Evolutionary conservation across 1,140 invertebrate species (phyloP).

Genomic region (Cyclina sinensis): DNA sequence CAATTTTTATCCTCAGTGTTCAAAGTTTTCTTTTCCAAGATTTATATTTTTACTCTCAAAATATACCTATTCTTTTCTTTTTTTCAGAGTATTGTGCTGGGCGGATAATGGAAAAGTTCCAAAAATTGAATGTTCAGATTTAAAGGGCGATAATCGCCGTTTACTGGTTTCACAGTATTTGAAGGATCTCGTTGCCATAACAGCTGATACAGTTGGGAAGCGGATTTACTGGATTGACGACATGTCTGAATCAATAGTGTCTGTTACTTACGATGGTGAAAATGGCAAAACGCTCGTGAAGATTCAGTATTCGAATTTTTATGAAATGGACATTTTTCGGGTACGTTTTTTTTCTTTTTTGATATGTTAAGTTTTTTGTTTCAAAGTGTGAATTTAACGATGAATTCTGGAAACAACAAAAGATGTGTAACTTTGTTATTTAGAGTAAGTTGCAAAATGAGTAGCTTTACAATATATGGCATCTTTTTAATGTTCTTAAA

Average conservation of each 20-base stretch:
- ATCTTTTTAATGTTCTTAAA: too few relatives aligned
- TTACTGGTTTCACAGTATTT: background rate
- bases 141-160: background rate
- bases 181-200: background rate
- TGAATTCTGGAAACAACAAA: too few relatives aligned
- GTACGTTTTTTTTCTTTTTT: background rate
- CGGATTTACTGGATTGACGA: conserved; percentile 29
- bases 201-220: background rate
- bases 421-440: too few relatives aligned
- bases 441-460: too few relatives aligned
- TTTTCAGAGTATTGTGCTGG: conserved; percentile 22
- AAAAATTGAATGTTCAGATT: conserved; percentile 28
- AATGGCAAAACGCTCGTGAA: background rate
- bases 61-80: too few relatives aligned
- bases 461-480: too few relatives aligned
- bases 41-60: too few relatives aligned
- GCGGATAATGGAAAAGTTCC: conserved; percentile 11
- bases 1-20: too few relatives aligned
- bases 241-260: background rate
- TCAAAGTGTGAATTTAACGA: too few relatives aligned
- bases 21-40: too few relatives aligned
- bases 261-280: background rate
- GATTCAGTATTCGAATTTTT: background rate
- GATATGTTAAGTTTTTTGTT: too few relatives aligned
- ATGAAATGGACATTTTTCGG: conserved; percentile 29